Evolutionary conservation across 2,888 invertebrate species (phyloP), one percentile per base, ranked within the genome.

Genomic region (Lasioglossum leucozonium): DNA sequence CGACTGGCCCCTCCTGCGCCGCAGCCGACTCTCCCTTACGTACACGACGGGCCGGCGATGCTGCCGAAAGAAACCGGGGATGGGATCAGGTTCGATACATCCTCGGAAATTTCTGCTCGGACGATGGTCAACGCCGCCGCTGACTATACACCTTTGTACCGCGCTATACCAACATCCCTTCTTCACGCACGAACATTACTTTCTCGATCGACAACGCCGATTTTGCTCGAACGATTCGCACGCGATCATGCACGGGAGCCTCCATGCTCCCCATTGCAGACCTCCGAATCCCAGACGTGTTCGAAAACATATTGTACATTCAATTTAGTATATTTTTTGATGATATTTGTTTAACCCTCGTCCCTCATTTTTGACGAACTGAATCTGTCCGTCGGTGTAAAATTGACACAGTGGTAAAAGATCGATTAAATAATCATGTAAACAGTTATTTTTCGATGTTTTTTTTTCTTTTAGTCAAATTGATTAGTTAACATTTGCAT

Each of bases 21-120:
- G 79, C 88, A 90, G 90, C 89, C 91, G 87, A 88, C 90, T 88
- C 90, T 88, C 86, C 85, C 85, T 87, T 85, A 62, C 86, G 81
- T 86, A 77, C 65, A 65, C 65, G 65, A 65, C 65, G 65, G 34
- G 65, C 65, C 65, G 65, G 18, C 34, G 30, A 26, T 62, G 58
- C 58, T 30, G 26, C 58, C 58, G 26, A 62, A 62, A 62, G 58
- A 62, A 67, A 67, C 37, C 34, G n/a, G 67, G 67, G 67, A 67
- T 67, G 67, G 67, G 67, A 40, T 67, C 67, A 22, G 37, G 67
- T 67, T 22, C 37, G 67, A 67, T 67, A 67, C 67, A 37, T 67
- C 67, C 67, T 67, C 67, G 37, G 67, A 67, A 67, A 67, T 67
- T 67, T 67, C 22, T 65, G 65, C 30, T 34, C 30, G 65, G 34